A percentile compares a stretch with the other conserved stretches of the same genome.
Conservation (phyloP, 2,888 invertebrate genomes). For the Mythimna ferrago region DNA sequence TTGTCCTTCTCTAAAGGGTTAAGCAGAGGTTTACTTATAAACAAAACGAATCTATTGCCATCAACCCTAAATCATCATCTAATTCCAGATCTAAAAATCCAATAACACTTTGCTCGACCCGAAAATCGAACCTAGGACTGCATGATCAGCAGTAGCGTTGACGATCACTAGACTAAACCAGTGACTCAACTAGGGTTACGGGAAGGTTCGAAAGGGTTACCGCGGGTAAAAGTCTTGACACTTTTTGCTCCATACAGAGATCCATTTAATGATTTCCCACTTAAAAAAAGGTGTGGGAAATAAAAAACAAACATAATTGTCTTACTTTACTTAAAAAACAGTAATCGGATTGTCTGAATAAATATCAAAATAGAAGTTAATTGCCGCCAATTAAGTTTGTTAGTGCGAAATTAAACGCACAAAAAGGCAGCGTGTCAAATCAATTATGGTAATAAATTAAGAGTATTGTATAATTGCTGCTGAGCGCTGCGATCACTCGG, state of each 20-base stretch:
- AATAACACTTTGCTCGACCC: not conserved
- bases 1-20: no score
- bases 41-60: not conserved
- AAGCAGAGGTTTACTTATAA: no score
- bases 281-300: constrained; percentile 43
- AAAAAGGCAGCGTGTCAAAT: constrained; percentile 60
- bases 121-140: not conserved
- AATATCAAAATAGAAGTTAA: constrained; percentile 54
- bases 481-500: constrained; percentile 50
- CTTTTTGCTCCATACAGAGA: no score
- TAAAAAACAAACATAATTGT: constrained; percentile 50
- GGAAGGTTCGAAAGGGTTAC: no score
- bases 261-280: no score
- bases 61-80: no score
- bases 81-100: not conserved
- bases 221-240: no score
- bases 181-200: not conserved
- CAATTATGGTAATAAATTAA: constrained; percentile 65
- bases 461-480: constrained; percentile 55
- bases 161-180: not conserved
- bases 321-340: constrained; percentile 18
- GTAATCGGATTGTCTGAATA: constrained; percentile 34
- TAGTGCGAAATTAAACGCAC: constrained; percentile 48
- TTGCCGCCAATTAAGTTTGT: constrained; percentile 62
- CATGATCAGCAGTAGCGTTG: not conserved